These are phyloP conservation scores for Tenthredo scrophulariae DNA, from an alignment of 2,888 invertebrate species.

Conservation along the genomic window DNA sequence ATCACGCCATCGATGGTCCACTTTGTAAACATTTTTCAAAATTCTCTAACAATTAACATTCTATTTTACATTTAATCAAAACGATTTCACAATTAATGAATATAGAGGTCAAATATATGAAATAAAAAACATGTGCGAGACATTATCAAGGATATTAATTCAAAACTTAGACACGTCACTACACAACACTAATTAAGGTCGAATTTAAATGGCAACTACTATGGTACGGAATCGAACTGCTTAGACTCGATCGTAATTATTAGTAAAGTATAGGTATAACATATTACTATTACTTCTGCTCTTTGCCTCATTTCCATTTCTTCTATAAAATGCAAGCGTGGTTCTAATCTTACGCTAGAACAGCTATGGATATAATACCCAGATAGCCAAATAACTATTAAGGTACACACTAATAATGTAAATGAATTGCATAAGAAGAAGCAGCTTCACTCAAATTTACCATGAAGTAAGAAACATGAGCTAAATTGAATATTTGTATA, in stretches of 20 bases:
- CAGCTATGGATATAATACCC: too few species aligned
- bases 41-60: background rate
- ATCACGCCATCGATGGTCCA: background rate
- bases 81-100: background rate
- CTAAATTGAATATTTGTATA: background rate
- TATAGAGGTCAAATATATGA: background rate
- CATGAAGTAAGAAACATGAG: background rate
- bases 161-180: background rate
- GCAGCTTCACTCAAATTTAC: background rate
- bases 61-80: background rate
- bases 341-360: too few species aligned
- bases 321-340: background rate
- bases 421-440: background rate
- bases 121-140: background rate
- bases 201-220: constrained; percentile 16
- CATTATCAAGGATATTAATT: background rate
- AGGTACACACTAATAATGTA: background rate
- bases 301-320: background rate
- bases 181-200: background rate
- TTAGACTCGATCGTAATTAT: background rate
- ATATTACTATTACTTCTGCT: background rate
- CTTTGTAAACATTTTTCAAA: constrained; percentile 18
- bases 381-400: too few species aligned
- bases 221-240: background rate
- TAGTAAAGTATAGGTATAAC: background rate